Conservation (phyloP, 2,113 vertebrate genomes). For the Sula dactylatra region DNA sequence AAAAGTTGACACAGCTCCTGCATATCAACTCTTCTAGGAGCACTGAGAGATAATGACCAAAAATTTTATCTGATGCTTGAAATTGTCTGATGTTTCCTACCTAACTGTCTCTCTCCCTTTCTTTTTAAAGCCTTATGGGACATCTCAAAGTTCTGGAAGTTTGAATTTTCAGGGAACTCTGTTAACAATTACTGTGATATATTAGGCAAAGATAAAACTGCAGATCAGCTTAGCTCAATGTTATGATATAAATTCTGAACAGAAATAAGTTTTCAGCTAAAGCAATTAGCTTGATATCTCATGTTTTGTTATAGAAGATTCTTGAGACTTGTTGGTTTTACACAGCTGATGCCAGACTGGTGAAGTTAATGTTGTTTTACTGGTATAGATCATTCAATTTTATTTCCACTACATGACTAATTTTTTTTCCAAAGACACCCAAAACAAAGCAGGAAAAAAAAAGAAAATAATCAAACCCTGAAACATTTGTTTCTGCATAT, state of each 20-base stretch:
- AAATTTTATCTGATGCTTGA: background rate
- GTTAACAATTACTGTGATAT: background rate
- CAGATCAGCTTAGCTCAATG: background rate
- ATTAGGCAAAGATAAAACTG: background rate
- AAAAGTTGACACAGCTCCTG: background rate
- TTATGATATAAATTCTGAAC: background rate
- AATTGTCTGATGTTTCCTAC: background rate
- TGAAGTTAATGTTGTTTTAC: background rate
- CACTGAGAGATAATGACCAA: background rate
- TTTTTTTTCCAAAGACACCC: background rate
- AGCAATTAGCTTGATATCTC: background rate
- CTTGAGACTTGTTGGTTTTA: background rate
- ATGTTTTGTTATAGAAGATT: background rate
- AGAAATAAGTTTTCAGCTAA: background rate
- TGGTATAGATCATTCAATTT: background rate
- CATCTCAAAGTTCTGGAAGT: background rate
- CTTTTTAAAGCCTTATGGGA: background rate
- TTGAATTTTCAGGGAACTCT: background rate
- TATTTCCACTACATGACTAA: background rate
- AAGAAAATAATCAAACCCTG: fast-evolving
- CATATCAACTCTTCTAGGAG: background rate
- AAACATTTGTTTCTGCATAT: background rate
- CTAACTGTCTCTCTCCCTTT: background rate
- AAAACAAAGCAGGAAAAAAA: background rate
- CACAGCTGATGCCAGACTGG: background rate